Evolutionary conservation across 2,797 vertebrate species (phyloP).

Genomic region (Merluccius polli): DNA sequence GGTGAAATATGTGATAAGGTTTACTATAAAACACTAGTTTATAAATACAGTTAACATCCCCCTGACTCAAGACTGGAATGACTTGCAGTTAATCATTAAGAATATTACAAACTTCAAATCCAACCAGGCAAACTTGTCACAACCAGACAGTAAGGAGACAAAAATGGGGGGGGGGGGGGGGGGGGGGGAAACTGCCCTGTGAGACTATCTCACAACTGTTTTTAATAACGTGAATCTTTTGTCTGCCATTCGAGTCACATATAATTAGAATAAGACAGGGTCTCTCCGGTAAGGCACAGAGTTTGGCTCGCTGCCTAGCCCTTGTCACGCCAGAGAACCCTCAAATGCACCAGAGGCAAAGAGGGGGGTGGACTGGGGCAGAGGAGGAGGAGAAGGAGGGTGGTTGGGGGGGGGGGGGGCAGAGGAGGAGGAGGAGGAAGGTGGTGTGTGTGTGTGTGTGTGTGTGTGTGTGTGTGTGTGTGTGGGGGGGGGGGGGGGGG

Average conservation of each 20-base stretch:
- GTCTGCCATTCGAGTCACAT: constrained; percentile 58
- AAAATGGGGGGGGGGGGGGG: constrained; percentile 4
- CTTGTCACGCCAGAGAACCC: constrained; percentile 72
- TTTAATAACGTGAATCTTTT: constrained; percentile 51
- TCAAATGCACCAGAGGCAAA: constrained; percentile 47
- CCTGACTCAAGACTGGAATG: background rate
- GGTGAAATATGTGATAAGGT: background rate
- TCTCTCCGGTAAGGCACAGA: constrained; percentile 50
- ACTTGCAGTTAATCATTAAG: background rate
- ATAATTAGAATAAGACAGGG: constrained; percentile 69
- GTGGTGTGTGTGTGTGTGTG: too few species aligned
- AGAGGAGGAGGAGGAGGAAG: background rate
- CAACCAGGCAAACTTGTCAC: background rate
- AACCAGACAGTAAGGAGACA: background rate
- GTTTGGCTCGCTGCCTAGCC: constrained; percentile 70
- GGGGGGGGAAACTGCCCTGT: background rate
- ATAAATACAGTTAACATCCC: background rate
- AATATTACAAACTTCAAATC: background rate
- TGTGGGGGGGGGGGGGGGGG: too few species aligned
- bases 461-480: too few species aligned
- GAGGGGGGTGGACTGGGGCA: background rate
- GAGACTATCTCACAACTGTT: constrained; percentile 50
- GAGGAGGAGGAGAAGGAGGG: background rate
- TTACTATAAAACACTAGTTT: background rate
- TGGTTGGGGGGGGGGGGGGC: background rate